A percentile compares a stretch with the other conserved stretches of the same genome.
Evolutionary conservation across 2,888 invertebrate species (phyloP).

Genomic region (Caenorhabditis doughertyi): DNA sequence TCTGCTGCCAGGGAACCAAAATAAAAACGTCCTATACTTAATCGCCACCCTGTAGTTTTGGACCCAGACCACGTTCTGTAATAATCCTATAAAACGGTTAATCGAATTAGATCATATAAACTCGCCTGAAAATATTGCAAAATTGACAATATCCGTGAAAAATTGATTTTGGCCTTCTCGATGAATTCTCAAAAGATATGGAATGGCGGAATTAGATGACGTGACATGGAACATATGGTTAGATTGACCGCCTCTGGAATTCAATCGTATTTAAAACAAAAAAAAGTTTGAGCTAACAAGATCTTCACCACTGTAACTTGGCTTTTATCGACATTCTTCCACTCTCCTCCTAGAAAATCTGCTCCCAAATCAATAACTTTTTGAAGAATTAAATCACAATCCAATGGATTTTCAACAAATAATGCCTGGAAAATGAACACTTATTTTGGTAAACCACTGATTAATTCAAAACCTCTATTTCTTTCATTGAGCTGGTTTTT

Average conservation of each 20-base stretch:
- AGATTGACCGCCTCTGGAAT: constrained; percentile 8
- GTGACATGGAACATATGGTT: constrained; percentile 25
- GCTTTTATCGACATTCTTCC: neutral
- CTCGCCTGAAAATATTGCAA: constrained; percentile 14
- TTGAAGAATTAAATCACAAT: neutral
- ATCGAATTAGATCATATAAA: neutral
- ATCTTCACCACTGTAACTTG: constrained; percentile 2
- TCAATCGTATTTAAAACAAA: neutral
- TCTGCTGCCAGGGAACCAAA: no score
- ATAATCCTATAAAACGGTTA: neutral
- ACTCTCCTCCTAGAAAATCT: constrained; percentile 1
- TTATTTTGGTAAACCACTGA: neutral
- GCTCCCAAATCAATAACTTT: constrained; percentile 10
- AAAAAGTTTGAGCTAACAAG: constrained; percentile 3
- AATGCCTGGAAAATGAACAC: constrained; percentile 12
- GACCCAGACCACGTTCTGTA: constrained; percentile 15
- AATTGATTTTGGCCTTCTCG: neutral
- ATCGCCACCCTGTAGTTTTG: no score
- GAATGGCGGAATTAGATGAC: constrained; percentile 8
- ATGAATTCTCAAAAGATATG: constrained; percentile 19
- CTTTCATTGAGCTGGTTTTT: neutral
- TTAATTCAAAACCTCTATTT: neutral
- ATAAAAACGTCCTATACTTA: no score
- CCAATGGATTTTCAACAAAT: constrained; percentile 1
- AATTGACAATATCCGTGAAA: constrained; percentile 14